phyloP scores from a whole-genome alignment of 2,113 vertebrate species.

The Centropus unirufus region DNA sequence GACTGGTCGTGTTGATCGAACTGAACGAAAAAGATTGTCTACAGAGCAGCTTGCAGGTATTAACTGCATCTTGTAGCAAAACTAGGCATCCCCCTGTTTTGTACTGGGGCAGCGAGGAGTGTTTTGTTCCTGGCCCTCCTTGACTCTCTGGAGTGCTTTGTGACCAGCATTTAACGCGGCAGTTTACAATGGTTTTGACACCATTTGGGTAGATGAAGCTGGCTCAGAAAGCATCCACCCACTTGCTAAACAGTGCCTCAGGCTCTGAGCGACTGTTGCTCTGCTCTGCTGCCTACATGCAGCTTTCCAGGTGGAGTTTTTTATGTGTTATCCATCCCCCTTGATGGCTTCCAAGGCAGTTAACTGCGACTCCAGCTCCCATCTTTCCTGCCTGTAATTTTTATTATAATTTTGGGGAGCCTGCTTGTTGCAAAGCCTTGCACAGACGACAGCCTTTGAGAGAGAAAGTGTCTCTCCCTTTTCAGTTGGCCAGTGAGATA shows the following conservation, averaged over 20 bases:
- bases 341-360: not conserved
- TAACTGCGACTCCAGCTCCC: not conserved
- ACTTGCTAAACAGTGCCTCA: conserved; percentile 48
- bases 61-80: not conserved
- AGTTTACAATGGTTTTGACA: conserved; percentile 61
- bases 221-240: conserved; percentile 56
- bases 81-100: not conserved
- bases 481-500: not conserved
- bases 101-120: not conserved
- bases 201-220: conserved; percentile 51
- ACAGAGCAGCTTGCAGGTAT: not conserved
- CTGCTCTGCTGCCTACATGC: conserved; percentile 15
- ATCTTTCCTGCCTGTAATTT: not conserved
- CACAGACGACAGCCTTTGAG: not conserved
- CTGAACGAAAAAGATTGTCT: not conserved
- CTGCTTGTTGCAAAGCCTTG: not conserved
- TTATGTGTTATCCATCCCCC: conserved; percentile 25
- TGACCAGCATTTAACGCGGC: conserved; percentile 49
- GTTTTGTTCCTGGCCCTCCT: not conserved
- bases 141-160: not conserved
- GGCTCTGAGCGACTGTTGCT: conserved; percentile 10
- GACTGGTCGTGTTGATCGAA: not conserved
- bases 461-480: not conserved
- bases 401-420: not conserved
- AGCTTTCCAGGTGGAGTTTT: conserved; percentile 61